These are phyloP conservation scores for Bostrychus sinensis DNA, from an alignment of 2,113 vertebrate genomes.

Conservation along the genomic window DNA sequence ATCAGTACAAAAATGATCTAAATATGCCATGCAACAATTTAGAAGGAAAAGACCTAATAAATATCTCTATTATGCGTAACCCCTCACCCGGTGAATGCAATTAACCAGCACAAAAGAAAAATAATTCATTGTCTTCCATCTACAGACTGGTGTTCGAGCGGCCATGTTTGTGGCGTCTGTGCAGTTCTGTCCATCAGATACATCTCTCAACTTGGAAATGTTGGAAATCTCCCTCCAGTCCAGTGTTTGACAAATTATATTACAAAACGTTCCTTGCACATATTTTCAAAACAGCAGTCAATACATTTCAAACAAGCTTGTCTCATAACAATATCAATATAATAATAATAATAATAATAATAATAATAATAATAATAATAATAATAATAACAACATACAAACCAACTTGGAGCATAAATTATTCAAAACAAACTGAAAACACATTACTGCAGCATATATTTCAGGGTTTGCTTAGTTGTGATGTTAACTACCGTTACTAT, in stretches of 20 bases:
- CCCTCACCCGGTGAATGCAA: conserved; percentile 36
- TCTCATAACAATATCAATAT: conserved; percentile 75
- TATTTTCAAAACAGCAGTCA: conserved; percentile 84
- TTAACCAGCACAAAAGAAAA: conserved; percentile 51
- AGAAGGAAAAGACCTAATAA: conserved; percentile 49
- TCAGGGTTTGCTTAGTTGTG: conserved; percentile 83
- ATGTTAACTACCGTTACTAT: conserved; percentile 81
- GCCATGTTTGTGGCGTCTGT: conserved; percentile 56
- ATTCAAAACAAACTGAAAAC: conserved; percentile 74
- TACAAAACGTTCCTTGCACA: conserved; percentile 74
- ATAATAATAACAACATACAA: conserved; percentile 74
- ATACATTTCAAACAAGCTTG: conserved; percentile 80
- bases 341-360: conserved; percentile 67
- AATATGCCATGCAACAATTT: conserved; percentile 53
- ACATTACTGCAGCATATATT: conserved; percentile 83
- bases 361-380: conserved; percentile 73
- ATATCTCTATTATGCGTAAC: conserved; percentile 46
- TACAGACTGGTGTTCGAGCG: conserved; percentile 19
- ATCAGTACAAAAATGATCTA: conserved; percentile 23
- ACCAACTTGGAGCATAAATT: conserved; percentile 79
- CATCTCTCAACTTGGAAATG: conserved; percentile 78
- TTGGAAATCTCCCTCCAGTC: conserved; percentile 82
- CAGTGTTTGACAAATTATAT: conserved; percentile 86
- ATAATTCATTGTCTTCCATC: conserved; percentile 32
- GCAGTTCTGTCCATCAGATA: conserved; percentile 77